Evolutionary conservation across 2,113 vertebrate species (phyloP), one percentile per base, ranked within the genome.

Genomic region (Fregetta grallaria): DNA sequence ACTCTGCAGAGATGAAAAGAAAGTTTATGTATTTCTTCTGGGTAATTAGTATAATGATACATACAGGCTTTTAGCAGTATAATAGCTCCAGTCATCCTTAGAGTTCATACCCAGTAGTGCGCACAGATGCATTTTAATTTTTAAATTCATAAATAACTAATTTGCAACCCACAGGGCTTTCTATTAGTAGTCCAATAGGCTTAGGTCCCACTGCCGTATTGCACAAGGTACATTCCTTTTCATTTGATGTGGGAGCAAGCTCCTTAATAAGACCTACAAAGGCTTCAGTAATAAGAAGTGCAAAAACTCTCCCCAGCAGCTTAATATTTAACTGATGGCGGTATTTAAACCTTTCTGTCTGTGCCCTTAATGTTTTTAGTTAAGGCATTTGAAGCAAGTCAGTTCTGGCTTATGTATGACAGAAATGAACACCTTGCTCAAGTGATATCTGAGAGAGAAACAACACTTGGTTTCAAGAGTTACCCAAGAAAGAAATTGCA

Each of bases 1-100:
- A 59, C 80, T 94, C 88, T 90, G 77, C 62, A 58, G 58, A 91
- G 77, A 82, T 90, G 76, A 96, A 92, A 92, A 88, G 71, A 83
- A 88, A 94, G 58, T 53, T 67, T 44, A 52, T 81, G 36, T 84
- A 30, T 94, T 94, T 94, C 66, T 88, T 89, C 44, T 34, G 70
- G 34, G 14, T 91, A 91, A 92, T 95, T 70, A 88, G 67, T 75
- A 7, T 93, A 89, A 89, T 84, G 80, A 91, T 81, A 70, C 34
- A 11, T 67, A 70, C 40, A 95, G 63, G 13, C 56, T 95, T 67
- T 83, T 81, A 76, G 47, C 44, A 56, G 65, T 71, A 21, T 68
- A 78, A 72, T 65, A 86, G 70, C 40, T 94, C 65, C 20, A 94
- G 3, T 95, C 70, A 79, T 82, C 76, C 87, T 62, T 68, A 56